Evolutionary conservation across 2,113 vertebrate species (phyloP).

Genomic region (Neopipo cinnamomea): DNA sequence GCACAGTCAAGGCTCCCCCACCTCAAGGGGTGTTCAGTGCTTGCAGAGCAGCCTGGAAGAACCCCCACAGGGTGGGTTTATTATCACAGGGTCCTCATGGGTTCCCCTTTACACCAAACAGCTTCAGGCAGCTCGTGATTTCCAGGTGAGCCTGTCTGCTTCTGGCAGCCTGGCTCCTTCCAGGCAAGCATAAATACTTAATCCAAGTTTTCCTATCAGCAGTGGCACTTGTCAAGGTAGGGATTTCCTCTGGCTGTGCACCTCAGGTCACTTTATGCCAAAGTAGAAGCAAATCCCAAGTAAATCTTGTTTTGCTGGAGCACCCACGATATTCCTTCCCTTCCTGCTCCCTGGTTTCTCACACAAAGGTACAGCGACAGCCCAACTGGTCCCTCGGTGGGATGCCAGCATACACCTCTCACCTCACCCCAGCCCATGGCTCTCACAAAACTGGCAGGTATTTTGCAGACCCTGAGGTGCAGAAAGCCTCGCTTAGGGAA

Average conservation of each 20-base stretch:
- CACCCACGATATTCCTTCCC: accelerated
- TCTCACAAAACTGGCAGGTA: neutral
- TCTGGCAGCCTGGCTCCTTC: neutral
- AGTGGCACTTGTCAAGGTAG: neutral
- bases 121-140: neutral
- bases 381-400: neutral
- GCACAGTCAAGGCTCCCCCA: neutral
- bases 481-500: neutral
- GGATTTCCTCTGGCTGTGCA: neutral
- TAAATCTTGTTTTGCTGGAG: neutral
- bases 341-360: neutral
- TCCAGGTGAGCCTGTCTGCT: neutral
- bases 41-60: neutral
- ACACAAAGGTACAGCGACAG: neutral
- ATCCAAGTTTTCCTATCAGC: neutral
- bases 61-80: neutral
- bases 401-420: neutral
- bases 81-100: accelerated
- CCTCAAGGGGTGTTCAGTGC: neutral
- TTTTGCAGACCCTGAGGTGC: neutral
- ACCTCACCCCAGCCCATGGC: neutral
- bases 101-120: neutral
- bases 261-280: neutral
- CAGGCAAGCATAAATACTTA: neutral
- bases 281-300: neutral